Evolutionary conservation across 1,140 invertebrate species (phyloP).

Genomic region (Penaeus japonicus): DNA sequence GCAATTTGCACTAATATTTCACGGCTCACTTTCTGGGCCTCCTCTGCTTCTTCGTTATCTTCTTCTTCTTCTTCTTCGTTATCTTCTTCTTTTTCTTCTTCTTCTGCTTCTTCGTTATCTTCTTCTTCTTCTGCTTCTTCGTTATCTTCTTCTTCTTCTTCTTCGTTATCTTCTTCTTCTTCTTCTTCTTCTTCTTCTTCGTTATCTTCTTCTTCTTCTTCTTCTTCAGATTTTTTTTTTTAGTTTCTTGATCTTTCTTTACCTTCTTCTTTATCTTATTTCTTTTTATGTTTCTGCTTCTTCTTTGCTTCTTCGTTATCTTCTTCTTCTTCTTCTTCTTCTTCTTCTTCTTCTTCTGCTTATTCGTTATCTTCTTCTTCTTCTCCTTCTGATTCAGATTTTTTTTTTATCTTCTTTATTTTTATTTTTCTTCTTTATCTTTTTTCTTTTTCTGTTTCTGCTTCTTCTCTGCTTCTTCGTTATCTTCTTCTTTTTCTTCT

Average conservation of each 20-base stretch:
- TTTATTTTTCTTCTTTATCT: neutral
- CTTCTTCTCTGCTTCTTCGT: too few relatives aligned
- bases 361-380: neutral
- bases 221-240: neutral
- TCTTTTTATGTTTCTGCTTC: neutral
- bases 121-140: too few relatives aligned
- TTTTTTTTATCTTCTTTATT: neutral
- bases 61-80: too few relatives aligned
- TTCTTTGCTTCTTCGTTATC: neutral
- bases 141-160: neutral
- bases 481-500: neutral
- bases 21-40: too few relatives aligned
- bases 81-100: too few relatives aligned
- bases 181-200: neutral
- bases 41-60: too few relatives aligned
- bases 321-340: neutral
- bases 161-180: too few relatives aligned
- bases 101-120: too few relatives aligned
- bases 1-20: too few relatives aligned
- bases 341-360: neutral
- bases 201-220: neutral
- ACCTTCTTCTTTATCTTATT: neutral
- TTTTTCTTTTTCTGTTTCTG: neutral
- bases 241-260: neutral
- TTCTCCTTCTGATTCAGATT: neutral